Evolutionary conservation across 2,797 vertebrate genomes (phyloP), one percentile per base, ranked within the genome.

Genomic region (Galagoides demidoff): DNA sequence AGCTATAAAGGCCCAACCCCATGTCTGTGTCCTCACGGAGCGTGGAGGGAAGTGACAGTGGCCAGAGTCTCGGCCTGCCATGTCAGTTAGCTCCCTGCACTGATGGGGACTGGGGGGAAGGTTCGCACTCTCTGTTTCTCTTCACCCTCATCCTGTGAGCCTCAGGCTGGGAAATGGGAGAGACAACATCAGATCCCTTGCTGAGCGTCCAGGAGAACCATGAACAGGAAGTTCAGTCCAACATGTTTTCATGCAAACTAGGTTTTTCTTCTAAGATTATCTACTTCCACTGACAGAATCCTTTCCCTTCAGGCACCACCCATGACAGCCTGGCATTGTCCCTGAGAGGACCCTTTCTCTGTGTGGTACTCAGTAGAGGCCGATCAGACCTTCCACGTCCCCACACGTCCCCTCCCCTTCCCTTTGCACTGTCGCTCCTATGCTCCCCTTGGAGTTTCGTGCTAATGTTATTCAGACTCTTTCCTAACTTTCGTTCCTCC

Each of bases 41-140:
- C 34, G 14, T 34, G 76, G 34, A 71, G 43, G 49, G 29, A 14
- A 34, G n/a, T 7, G 20, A 20, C 59, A 20, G 13, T 13, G 34
- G 31, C 6, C 17, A 5, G 1, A 45, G 6, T 78, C 55, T 85
- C 27, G 64, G 10, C 11, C 63, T 23, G 14, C 1, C 9, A 0
- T 31, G 8, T 14, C 39, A 7, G 3, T 25, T 45, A 14, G 59
- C 1, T 22, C 11, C 14, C 45, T 1, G 0, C 11, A n/a, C 19
- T 68, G 55, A 37, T 1, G 11, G n/a, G 16, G 55, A 52, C n/a
- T 76, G 25, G 59, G 52, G 59, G 7, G 27, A n/a, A 81, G 25
- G 61, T 23, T 43, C 27, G 7, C 45, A 16, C 64, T 37, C 86
- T 6, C 10, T 19, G 76, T 22, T 16, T 1, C 4, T 49, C 22